Evolutionary conservation across 2,888 invertebrate genomes (phyloP).

Genomic region (Acleris literana): DNA sequence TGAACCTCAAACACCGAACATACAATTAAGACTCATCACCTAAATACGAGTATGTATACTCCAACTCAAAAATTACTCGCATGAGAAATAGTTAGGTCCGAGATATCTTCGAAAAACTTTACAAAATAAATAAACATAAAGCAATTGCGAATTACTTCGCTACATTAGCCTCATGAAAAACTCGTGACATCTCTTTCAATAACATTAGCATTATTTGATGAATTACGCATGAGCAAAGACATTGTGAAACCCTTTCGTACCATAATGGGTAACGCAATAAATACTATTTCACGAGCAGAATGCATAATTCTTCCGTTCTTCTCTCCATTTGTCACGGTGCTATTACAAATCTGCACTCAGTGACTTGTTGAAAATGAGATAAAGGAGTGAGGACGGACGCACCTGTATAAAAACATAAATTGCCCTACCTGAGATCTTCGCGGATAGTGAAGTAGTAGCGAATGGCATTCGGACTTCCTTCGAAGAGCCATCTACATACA

Average conservation of each 20-base stretch:
- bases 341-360: slow-evolving; percentile 33
- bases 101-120: not conserved
- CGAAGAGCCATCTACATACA: not conserved
- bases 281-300: slow-evolving; percentile 32
- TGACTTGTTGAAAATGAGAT: slow-evolving; percentile 36
- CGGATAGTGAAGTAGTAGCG: slow-evolving; percentile 7
- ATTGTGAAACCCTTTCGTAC: slow-evolving; percentile 31
- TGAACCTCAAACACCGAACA: too few species aligned
- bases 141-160: slow-evolving; percentile 8
- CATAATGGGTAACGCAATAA: slow-evolving; percentile 35
- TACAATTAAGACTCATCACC: too few species aligned
- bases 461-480: slow-evolving; percentile 8
- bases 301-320: slow-evolving; percentile 28
- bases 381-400: slow-evolving; percentile 28
- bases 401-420: slow-evolving; percentile 31
- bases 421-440: slow-evolving; percentile 32
- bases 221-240: slow-evolving; percentile 19
- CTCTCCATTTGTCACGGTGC: slow-evolving; percentile 28
- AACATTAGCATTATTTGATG: slow-evolving; percentile 17
- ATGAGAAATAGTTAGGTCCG: too few species aligned
- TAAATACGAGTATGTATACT: too few species aligned
- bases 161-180: slow-evolving; percentile 19
- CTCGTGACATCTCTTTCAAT: slow-evolving; percentile 23
- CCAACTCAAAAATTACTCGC: too few species aligned
- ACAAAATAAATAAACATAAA: not conserved